phyloP scores from a whole-genome alignment of 2,797 vertebrate genomes.

The Carcharodon carcharias region DNA sequence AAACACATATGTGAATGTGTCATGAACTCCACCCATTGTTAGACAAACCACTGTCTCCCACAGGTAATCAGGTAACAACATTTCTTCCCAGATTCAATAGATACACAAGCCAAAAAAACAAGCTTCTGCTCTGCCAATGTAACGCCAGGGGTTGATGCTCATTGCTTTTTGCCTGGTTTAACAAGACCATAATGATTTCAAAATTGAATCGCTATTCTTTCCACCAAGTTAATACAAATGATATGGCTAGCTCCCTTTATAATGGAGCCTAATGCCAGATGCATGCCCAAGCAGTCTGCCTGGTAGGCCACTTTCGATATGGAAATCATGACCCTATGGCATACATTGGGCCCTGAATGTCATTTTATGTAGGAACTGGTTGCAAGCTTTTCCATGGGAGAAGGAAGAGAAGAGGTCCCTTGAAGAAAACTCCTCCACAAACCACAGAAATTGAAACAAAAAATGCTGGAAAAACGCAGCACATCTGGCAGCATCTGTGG shows the following conservation, averaged over 20 bases:
- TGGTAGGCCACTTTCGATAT: background rate
- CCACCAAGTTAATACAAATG: background rate
- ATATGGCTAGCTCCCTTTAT: background rate
- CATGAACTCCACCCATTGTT: background rate
- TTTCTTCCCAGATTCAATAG: background rate
- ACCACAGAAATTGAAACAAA: too few relatives aligned
- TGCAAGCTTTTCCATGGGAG: background rate
- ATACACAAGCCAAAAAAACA: background rate
- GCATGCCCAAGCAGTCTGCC: background rate
- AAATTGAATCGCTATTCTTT: background rate
- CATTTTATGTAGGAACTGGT: background rate
- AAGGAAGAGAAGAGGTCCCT: background rate
- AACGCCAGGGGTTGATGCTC: too few relatives aligned
- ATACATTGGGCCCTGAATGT: background rate
- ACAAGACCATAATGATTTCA: background rate
- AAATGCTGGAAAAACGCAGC: too few relatives aligned
- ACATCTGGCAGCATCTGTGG: too few relatives aligned
- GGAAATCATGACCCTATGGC: background rate
- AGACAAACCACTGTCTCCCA: background rate
- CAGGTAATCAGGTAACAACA: background rate
- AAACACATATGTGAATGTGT: background rate
- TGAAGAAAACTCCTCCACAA: background rate
- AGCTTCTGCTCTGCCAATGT: background rate
- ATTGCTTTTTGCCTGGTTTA: background rate
- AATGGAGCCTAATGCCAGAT: background rate